Evolutionary conservation across 2,888 invertebrate genomes (phyloP), one percentile per base, ranked within the genome.

Genomic region (Alviniconcha strummeri): DNA sequence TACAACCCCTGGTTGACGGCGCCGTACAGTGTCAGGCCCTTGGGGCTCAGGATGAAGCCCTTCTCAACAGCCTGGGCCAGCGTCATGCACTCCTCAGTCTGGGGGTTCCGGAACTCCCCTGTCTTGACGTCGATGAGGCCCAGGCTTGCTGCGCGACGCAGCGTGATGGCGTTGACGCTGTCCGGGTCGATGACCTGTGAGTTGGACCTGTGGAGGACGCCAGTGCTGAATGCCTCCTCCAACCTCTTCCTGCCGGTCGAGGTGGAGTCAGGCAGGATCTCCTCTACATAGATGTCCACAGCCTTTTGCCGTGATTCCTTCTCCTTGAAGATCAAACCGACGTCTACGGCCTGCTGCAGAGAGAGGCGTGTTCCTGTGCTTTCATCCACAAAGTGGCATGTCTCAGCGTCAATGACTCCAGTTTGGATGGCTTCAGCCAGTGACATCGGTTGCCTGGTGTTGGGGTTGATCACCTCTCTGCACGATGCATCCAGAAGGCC

Each of bases 371-470:
- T 87, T 5, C 90, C 90, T 77, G 91, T 89, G 36, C 86, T 96
- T 4, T 95, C 95, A 93, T 96, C 95, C 5, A 95, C 96, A 84
- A 91, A 88, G 8, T 90, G 94, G 0, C 97, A 88, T 80, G 86
- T 88, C 64, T 88, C 87, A 78, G 87, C 85, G 86, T 92, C 90
- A 76, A 92, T 87, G 74, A 92, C 86, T n/a, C 92, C 92, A 82
- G 88, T 86, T 17, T 88, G 87, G 77, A 99, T 95, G 64, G 99
- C 98, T 93, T 97, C 96, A 89, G 95, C 95, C 86, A 99, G 95
- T 4, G 97, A 97, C 79, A 99, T 94, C 94, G 98, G 97, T 72
- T 95, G 86, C 67, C 85, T 86, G 72, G 84, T 86, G 74, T 82
- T 78, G 11, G 88, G 87, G 57, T 83, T 83, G 19, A 88, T 88